phyloP scores from a whole-genome alignment of 2,888 invertebrate genomes.

The Heliothis peltigera region DNA sequence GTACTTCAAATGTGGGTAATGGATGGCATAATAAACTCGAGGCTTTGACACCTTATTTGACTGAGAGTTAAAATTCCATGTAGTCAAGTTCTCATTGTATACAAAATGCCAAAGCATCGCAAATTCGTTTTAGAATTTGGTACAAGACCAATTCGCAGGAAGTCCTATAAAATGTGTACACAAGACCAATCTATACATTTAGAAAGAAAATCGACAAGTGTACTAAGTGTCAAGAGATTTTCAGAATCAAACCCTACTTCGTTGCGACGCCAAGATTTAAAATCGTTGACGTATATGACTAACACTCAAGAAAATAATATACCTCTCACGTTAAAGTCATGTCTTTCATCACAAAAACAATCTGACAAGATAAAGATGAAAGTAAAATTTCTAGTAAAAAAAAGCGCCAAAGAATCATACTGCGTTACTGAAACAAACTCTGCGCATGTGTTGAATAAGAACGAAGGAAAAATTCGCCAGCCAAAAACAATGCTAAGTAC shows the following conservation, averaged over 20 bases:
- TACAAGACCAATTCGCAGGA: background rate
- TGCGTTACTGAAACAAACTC: conserved; percentile 15
- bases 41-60: background rate
- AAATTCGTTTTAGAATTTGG: conserved; percentile 1
- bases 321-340: conserved; percentile 38
- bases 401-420: conserved; percentile 2
- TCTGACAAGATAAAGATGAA: conserved; percentile 46
- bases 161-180: background rate
- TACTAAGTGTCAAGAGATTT: conserved; percentile 10
- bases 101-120: conserved; percentile 36
- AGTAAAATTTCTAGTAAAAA: conserved; percentile 38
- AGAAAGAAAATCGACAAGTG: conserved; percentile 42
- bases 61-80: background rate
- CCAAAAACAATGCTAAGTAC: background rate
- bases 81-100: background rate
- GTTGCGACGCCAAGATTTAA: conserved; percentile 32
- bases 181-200: conserved; percentile 9
- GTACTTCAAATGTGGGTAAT: conserved; percentile 5
- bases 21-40: background rate
- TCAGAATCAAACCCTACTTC: background rate
- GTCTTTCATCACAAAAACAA: conserved; percentile 44
- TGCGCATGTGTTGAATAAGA: conserved; percentile 26
- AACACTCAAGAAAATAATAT: conserved; percentile 5
- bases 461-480: background rate
- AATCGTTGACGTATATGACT: conserved; percentile 23